A percentile compares a stretch with the other conserved stretches of the same genome.
Conservation (phyloP, 2,113 vertebrate genomes). For the Dendropsophus ebraccatus region DNA sequence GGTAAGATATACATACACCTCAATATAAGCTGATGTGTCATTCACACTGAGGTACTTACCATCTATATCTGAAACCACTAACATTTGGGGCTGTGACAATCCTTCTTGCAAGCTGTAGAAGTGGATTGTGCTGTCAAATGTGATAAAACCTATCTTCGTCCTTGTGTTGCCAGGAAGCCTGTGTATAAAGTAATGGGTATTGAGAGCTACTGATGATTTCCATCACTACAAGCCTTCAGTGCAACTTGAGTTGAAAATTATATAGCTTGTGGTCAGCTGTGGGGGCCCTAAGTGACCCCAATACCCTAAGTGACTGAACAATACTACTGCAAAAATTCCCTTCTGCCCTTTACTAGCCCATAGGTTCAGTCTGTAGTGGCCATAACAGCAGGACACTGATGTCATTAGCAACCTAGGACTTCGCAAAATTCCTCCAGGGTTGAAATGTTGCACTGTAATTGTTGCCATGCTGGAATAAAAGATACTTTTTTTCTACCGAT, state of each 20-base stretch:
- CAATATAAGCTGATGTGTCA: too few relatives aligned
- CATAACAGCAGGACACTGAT: too few relatives aligned
- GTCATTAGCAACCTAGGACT: too few relatives aligned
- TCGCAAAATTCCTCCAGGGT: too few relatives aligned
- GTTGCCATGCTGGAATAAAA: too few relatives aligned
- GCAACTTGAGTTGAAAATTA: background rate
- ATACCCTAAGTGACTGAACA: too few relatives aligned
- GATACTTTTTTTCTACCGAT: too few relatives aligned
- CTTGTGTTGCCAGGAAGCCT: slow-evolving; percentile 96
- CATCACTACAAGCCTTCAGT: background rate
- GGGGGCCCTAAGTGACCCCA: background rate
- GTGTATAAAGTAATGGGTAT: background rate
- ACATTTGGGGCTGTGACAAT: slow-evolving; percentile 96
- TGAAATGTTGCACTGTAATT: too few relatives aligned
- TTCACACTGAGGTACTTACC: slow-evolving; percentile 72
- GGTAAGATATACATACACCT: too few relatives aligned
- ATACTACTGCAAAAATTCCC: background rate
- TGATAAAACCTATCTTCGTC: slow-evolving; percentile 96
- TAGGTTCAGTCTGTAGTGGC: too few relatives aligned
- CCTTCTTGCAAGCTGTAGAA: slow-evolving; percentile 99
- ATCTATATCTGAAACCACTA: slow-evolving; percentile 96
- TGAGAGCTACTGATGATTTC: background rate
- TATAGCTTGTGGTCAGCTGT: background rate
- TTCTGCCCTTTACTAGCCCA: background rate
- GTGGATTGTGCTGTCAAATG: slow-evolving; percentile 97